Evolutionary conservation across 2,888 invertebrate genomes (phyloP).

Genomic region (Phalera bucephala): DNA sequence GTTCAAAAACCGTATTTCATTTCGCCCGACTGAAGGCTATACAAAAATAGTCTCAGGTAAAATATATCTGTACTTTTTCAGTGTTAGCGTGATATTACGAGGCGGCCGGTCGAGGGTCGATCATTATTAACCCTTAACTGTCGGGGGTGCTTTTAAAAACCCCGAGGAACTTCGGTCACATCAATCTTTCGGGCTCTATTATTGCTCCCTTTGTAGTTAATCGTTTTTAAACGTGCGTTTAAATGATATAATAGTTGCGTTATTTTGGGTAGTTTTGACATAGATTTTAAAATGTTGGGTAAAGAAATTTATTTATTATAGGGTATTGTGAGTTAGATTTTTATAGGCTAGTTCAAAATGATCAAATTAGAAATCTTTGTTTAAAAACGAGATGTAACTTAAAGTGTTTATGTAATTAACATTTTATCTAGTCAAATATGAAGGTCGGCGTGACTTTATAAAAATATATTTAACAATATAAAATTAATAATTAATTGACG

Average conservation of each 20-base stretch:
- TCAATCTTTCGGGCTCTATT: constrained; percentile 47
- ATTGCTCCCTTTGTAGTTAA: constrained; percentile 29
- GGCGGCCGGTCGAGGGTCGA: constrained; percentile 27
- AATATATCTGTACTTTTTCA: constrained; percentile 51
- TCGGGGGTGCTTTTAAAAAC: constrained; percentile 37
- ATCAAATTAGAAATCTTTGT: too few species aligned
- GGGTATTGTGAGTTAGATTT: too few species aligned
- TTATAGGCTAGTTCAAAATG: too few species aligned
- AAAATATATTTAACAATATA: too few species aligned
- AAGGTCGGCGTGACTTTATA: too few species aligned
- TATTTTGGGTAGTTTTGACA: neutral
- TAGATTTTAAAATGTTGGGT: too few species aligned
- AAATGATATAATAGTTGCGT: constrained; percentile 5
- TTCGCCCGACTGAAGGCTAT: constrained; percentile 10
- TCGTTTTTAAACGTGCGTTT: constrained; percentile 32
- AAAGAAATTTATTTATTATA: too few species aligned
- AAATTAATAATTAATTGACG: too few species aligned
- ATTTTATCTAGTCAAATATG: too few species aligned
- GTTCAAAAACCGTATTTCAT: too few species aligned
- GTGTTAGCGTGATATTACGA: constrained; percentile 41
- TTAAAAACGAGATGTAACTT: too few species aligned
- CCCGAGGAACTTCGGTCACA: constrained; percentile 31
- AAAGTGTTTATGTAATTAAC: too few species aligned
- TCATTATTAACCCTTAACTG: constrained; percentile 52
- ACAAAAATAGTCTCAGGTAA: constrained; percentile 36